phyloP scores from a whole-genome alignment of 2,888 invertebrate genomes.

The Melanostoma scalare region DNA sequence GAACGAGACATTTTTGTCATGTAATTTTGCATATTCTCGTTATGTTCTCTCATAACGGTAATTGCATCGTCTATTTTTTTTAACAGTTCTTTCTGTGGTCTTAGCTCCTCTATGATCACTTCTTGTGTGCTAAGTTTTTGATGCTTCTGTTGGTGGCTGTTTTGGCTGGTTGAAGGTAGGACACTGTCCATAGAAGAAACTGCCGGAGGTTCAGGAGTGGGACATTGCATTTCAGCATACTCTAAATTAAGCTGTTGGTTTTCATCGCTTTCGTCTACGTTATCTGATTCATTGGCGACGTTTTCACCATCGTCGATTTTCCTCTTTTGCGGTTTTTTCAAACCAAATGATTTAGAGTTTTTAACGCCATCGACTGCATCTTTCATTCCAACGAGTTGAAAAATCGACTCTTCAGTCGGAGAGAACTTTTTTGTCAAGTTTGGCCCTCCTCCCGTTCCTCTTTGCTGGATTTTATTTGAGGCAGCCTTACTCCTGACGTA shows the following conservation, averaged over 20 bases:
- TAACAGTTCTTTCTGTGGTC: not conserved
- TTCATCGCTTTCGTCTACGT: too few species aligned
- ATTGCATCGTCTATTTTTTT: not conserved
- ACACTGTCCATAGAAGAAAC: too few species aligned
- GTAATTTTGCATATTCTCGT: not conserved
- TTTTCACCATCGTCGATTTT: not conserved
- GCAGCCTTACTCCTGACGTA: not conserved
- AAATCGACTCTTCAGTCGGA: not conserved
- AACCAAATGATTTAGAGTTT: not conserved
- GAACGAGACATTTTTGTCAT: slow-evolving; percentile 12
- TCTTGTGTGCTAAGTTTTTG: slow-evolving; percentile 4
- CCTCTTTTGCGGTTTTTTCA: slow-evolving; percentile 4
- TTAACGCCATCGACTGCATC: too few species aligned
- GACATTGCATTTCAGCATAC: too few species aligned
- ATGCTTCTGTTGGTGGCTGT: not conserved
- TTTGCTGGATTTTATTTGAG: not conserved
- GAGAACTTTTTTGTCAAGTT: slow-evolving; percentile 4
- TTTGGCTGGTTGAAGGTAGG: too few species aligned
- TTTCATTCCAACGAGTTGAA: too few species aligned
- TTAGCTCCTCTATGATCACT: slow-evolving; percentile 7
- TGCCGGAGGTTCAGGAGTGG: too few species aligned
- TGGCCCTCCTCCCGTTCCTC: not conserved
- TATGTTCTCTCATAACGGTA: slow-evolving; percentile 3
- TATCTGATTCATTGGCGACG: too few species aligned
- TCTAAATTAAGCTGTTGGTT: too few species aligned